A percentile compares a stretch with the other conserved stretches of the same genome.
Evolutionary conservation across 2,888 invertebrate species (phyloP).

Genomic region (Euphydryas editha): DNA sequence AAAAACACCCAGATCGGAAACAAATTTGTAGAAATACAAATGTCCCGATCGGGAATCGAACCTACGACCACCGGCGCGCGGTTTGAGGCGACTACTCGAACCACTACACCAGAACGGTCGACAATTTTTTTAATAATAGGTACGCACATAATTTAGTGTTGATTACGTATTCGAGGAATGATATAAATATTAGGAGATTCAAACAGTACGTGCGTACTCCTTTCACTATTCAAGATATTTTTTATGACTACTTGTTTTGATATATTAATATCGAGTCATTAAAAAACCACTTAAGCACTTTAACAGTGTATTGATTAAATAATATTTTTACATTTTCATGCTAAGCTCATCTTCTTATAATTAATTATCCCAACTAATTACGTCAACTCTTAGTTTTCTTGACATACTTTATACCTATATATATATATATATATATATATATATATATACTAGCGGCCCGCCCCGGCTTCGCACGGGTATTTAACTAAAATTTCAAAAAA

Average conservation of each 20-base stretch:
- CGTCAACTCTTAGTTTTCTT: neutral
- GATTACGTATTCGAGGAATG: conserved; percentile 60
- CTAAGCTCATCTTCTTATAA: neutral
- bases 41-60: too few relatives aligned
- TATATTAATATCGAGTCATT: conserved; percentile 31
- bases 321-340: neutral
- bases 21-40: too few relatives aligned
- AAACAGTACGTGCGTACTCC: conserved; percentile 64
- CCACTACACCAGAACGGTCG: too few relatives aligned
- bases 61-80: too few relatives aligned
- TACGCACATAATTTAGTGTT: neutral
- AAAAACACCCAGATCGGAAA: too few relatives aligned
- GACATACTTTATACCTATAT: neutral
- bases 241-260: conserved; percentile 37
- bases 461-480: too few relatives aligned
- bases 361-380: neutral
- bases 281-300: conserved; percentile 9
- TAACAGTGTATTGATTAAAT: conserved; percentile 7
- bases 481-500: too few relatives aligned
- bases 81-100: too few relatives aligned
- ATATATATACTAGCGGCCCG: too few relatives aligned
- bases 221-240: conserved; percentile 59
- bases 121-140: too few relatives aligned
- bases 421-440: too few relatives aligned
- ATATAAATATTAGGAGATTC: conserved; percentile 66